phyloP scores from a whole-genome alignment of 2,113 vertebrate genomes.

The Recurvirostra avosetta region DNA sequence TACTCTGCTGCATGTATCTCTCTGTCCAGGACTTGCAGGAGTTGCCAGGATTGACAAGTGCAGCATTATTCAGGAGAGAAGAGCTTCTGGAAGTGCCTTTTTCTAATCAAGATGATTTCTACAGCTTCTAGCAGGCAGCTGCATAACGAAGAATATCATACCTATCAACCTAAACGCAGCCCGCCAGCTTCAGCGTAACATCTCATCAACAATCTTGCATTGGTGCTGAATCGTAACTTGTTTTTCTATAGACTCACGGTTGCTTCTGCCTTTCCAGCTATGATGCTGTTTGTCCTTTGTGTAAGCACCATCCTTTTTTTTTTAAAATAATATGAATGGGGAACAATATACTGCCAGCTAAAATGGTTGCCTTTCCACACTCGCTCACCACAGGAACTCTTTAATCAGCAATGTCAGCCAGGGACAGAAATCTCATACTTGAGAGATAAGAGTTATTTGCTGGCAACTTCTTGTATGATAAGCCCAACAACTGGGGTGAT shows the following conservation, averaged over 20 bases:
- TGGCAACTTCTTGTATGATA: conserved; percentile 34
- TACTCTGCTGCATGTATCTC: not conserved
- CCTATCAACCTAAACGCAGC: not conserved
- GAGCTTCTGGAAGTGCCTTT: not conserved
- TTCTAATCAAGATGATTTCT: not conserved
- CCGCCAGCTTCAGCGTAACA: not conserved
- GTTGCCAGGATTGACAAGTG: not conserved
- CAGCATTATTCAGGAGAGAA: not conserved
- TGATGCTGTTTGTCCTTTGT: not conserved
- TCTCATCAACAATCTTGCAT: not conserved
- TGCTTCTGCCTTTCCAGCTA: conserved; percentile 17
- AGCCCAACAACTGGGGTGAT: conserved; percentile 33
- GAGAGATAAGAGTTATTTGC: conserved; percentile 58
- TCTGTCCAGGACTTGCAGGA: not conserved
- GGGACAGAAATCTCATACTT: conserved; percentile 25
- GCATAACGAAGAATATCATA: not conserved
- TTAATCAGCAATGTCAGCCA: conserved; percentile 50
- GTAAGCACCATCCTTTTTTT: not conserved
- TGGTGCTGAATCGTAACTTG: not conserved
- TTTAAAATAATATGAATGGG: not conserved
- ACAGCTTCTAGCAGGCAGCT: not conserved
- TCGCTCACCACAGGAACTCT: not conserved
- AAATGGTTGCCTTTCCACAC: conserved; percentile 25
- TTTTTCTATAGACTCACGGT: not conserved
- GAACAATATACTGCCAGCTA: not conserved